Evolutionary conservation across 1,140 invertebrate species (phyloP).

Genomic region (Palaemon carinicauda): DNA sequence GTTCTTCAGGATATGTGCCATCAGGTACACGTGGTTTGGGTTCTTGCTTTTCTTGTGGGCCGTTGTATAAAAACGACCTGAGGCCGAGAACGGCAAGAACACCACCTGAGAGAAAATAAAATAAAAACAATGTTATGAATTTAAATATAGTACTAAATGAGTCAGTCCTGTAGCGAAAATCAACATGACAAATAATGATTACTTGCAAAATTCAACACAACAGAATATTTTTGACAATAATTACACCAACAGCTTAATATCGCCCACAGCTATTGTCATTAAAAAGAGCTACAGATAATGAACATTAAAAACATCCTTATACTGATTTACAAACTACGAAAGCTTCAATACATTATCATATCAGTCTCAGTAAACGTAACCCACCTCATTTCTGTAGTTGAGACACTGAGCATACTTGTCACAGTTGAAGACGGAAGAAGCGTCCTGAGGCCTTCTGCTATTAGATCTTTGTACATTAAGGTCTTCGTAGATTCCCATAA

Average conservation of each 20-base stretch:
- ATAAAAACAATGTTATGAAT: neutral
- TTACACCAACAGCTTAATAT: no score
- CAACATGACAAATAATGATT: no score
- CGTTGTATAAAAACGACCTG: conserved; percentile 64
- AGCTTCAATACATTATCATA: no score
- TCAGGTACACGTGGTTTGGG: conserved; percentile 63
- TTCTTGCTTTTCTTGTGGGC: conserved; percentile 61
- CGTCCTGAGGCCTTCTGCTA: conserved; percentile 45
- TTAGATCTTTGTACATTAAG: conserved; percentile 60
- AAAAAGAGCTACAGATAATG: neutral
- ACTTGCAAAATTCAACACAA: neutral
- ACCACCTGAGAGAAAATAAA: conserved; percentile 61
- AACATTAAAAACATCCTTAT: neutral
- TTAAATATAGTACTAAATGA: neutral
- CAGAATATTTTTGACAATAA: neutral
- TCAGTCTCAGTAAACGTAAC: neutral
- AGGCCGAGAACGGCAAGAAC: conserved; percentile 64
- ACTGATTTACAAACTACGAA: neutral
- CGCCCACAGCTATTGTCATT: no score
- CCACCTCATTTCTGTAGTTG: conserved; percentile 64
- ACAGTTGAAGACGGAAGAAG: conserved; percentile 4
- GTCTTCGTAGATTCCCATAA: conserved; percentile 64
- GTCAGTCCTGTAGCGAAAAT: no score
- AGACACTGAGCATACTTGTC: conserved; percentile 65
- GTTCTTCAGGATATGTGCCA: conserved; percentile 62